Conservation (phyloP, 1,140 invertebrate species). For the Hycleus cichorii region DNA sequence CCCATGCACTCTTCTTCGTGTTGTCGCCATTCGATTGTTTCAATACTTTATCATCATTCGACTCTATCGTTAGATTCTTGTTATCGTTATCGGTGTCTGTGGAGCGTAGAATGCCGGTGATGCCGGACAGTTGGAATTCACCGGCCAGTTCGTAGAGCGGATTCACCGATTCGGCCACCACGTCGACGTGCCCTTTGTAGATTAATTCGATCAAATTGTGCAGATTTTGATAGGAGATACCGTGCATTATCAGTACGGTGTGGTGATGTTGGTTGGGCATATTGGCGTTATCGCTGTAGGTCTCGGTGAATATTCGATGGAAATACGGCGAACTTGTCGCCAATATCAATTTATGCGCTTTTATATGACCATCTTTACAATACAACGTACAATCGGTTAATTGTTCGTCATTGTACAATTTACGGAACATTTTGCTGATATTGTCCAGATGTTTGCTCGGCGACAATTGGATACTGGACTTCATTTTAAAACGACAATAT, state of each 20-base stretch:
- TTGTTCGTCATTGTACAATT: constrained; percentile 58
- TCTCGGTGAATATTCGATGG: constrained; percentile 41
- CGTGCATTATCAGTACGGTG: constrained; percentile 28
- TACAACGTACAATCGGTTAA: constrained; percentile 60
- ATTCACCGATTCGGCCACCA: constrained; percentile 22
- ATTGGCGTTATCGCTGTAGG: constrained; percentile 20
- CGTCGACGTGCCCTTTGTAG: constrained; percentile 30
- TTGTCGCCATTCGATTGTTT: not conserved
- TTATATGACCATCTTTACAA: constrained; percentile 56
- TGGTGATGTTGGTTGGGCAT: not conserved
- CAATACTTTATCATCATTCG: constrained; percentile 5
- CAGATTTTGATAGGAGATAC: constrained; percentile 20
- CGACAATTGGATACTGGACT: constrained; percentile 6
- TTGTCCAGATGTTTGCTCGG: constrained; percentile 68
- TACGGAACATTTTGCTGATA: constrained; percentile 61
- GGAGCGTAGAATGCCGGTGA: constrained; percentile 12
- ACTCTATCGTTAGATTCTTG: constrained; percentile 1
- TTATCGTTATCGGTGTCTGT: too few relatives aligned
- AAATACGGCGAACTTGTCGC: constrained; percentile 71
- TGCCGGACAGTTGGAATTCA: constrained; percentile 31
- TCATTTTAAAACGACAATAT: constrained; percentile 2
- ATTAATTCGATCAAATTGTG: constrained; percentile 32
- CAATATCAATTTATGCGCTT: constrained; percentile 63
- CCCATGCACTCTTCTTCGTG: constrained; percentile 15
- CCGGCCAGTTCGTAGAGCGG: constrained; percentile 25